Evolutionary conservation across 2,113 vertebrate species (phyloP), one percentile per base, ranked within the genome.

Genomic region (Dendropsophus ebraccatus): DNA sequence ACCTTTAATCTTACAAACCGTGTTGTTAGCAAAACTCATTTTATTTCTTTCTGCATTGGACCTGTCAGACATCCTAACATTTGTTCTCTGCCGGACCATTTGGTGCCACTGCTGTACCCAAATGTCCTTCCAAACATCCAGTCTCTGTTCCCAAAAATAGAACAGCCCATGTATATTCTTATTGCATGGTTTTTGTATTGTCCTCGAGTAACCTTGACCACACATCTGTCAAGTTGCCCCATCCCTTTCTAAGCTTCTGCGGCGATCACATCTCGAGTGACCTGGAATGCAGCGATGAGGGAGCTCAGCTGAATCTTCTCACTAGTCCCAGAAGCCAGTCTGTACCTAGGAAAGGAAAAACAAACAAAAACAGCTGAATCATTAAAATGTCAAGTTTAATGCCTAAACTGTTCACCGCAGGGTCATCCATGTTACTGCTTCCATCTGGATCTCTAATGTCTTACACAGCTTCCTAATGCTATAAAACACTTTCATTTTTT

Each of bases 291-390:
- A 0, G 96, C 97, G 0, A 99, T 94, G 92, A 99, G 96, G 56
- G 97, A 96, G 89, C 98, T 97, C 86, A 99, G 94, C 95, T 99
- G 98, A 87, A 99, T 97, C 94, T 97, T 99, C 90, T 99, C 98
- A 0, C 89, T 96, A 82, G 97, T 97, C 41, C 98, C 98, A 0
- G 95, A 95, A 1, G 98, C 95, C 37, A 99, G 88, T 2, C 96
- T 93, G 91, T 99, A 96, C 92, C 98, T 99, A 74, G 85, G 54
- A 87, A 17, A 32, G 41, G 52, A 3, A 45, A 37, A 69, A 47
- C 4, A 47, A 47, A 47, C 4, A 49, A 54, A 54, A 54, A 19
- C 10, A 2, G 52, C 14, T 54, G 52, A 54, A 54, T 49, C 12
- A 12, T 5, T 5, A 49, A 12, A 13, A 49, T 49, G 47, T 49